Base-by-base conservation (phyloP, 2,797 vertebrate genomes). In the Eutrigla gurnardus region DNA sequence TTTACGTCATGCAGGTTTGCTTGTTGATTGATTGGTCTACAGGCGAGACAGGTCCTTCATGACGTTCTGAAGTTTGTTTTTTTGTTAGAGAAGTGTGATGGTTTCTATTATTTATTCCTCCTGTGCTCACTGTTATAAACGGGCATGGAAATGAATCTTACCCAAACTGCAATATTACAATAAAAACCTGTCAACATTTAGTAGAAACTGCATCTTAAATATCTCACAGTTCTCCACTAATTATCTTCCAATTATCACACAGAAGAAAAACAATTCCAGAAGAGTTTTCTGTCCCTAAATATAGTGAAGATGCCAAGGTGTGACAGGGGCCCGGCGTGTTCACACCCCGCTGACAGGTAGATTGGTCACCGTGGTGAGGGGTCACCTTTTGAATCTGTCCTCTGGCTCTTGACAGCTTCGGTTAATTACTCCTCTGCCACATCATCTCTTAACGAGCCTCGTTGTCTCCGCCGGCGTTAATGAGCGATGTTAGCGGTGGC, bases 351-450 rank as follows among this genome's bases (percentile, higher is more conserved):
- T 12, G 33, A 79, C 72, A 76, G 72, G 65, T 78, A 42, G 54
- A 13, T 25, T 10, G 64, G 54, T 54, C 64, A 49, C 25, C 25
- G 25, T 25, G 25, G 25, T 25, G 25, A 25, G 25, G 25, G 25
- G 25, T 25, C 25, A 25, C 25, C 25, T 25, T 25, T 25, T 25
- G 25, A 25, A 25, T 25, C 25, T 25, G 25, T 25, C 25, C 25
- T 25, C 25, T 25, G 25, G 25, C 25, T 25, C 25, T 25, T 25
- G 25, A 25, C 25, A 25, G 54, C 70, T 67, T 3, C 32, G 61
- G 63, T 65, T 88, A 87, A 92, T 91, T 89, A 87, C 65, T 8
- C 42, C 61, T 62, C 60, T 54, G 54, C 49, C 54, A 86, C 90
- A 86, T 82, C 37, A 18, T 77, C 62, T 70, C 70, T 65, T 85